Percentiles rank a stretch among this genome's conserved stretches.
These are phyloP conservation scores for Lepidostoma basale DNA, from an alignment of 1,140 invertebrate species.

Conservation along the genomic window DNA sequence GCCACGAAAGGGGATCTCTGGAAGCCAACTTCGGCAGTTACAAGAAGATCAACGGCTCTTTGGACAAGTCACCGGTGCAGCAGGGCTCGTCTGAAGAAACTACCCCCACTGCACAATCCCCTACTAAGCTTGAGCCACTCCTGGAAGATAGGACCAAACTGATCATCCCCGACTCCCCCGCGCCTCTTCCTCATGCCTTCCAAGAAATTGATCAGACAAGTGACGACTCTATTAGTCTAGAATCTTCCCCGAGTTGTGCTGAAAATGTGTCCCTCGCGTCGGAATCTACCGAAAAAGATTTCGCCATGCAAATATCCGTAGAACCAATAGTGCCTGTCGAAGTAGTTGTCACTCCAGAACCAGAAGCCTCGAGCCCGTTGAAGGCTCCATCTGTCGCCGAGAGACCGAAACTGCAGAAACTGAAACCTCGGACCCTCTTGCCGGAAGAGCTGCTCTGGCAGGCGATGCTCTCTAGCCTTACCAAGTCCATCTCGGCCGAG, in stretches of 20 bases:
- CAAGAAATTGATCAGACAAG: not conserved
- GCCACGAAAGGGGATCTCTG: not conserved
- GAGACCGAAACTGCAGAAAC: not conserved
- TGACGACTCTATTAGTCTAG: not conserved
- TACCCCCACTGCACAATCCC: not conserved
- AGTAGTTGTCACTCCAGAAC: not conserved
- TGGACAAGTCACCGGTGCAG: conserved; percentile 1
- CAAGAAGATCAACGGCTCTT: conserved; percentile 1
- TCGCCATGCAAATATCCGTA: not conserved
- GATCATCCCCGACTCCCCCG: not conserved
- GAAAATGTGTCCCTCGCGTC: not conserved
- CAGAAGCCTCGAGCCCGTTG: not conserved
- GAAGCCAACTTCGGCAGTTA: conserved; percentile 17
- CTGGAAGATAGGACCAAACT: not conserved
- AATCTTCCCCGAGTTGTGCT: not conserved
- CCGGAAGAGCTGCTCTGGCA: conserved; percentile 4
- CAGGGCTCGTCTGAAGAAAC: not conserved
- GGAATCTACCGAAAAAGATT: not conserved
- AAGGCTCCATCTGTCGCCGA: not conserved
- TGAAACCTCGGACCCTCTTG: not conserved
- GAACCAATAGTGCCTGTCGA: not conserved
- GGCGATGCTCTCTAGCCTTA: not conserved
- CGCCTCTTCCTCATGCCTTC: not conserved
- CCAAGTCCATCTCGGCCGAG: not conserved
- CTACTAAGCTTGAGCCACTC: not conserved